Percentiles rank a stretch among this genome's conserved stretches.
phyloP scores from a whole-genome alignment of 1,140 invertebrate species.

The Neodiprion fabricii region DNA sequence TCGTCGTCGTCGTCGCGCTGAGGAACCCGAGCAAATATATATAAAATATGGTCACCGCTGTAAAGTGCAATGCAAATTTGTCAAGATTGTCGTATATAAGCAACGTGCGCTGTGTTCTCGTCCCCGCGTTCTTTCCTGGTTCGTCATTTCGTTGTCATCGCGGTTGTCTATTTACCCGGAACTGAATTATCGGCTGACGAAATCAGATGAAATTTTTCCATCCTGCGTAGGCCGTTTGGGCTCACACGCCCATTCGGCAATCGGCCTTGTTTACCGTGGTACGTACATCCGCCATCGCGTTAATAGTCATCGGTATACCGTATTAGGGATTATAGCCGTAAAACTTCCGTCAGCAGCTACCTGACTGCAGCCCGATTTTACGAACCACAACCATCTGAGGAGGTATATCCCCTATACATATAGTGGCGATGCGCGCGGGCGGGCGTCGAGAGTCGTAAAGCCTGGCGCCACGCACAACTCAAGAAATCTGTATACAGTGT shows the following conservation, averaged over 20 bases:
- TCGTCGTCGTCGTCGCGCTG: too few relatives aligned
- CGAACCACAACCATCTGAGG: neutral
- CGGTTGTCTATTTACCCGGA: too few relatives aligned
- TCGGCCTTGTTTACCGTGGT: neutral
- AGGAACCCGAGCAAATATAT: too few relatives aligned
- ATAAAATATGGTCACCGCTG: too few relatives aligned
- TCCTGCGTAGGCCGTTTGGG: neutral
- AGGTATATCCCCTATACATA: neutral
- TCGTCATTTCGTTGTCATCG: too few relatives aligned
- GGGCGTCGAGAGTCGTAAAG: conserved; percentile 36
- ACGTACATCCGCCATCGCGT: neutral
- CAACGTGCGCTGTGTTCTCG: too few relatives aligned
- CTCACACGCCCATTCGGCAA: neutral
- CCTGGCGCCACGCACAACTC: conserved; percentile 38
- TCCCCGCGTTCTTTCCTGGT: too few relatives aligned
- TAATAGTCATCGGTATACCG: neutral
- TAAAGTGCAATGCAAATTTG: too few relatives aligned
- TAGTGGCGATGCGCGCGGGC: neutral
- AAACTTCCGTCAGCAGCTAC: neutral
- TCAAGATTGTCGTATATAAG: too few relatives aligned
- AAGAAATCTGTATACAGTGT: conserved; percentile 18
- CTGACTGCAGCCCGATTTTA: neutral
- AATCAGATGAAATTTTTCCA: too few relatives aligned
- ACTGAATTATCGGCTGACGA: too few relatives aligned
- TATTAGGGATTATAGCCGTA: conserved; percentile 1